phyloP scores from a whole-genome alignment of 35 echinoderm and acorn worm species.

The Apostichopus parvimensis region DNA sequence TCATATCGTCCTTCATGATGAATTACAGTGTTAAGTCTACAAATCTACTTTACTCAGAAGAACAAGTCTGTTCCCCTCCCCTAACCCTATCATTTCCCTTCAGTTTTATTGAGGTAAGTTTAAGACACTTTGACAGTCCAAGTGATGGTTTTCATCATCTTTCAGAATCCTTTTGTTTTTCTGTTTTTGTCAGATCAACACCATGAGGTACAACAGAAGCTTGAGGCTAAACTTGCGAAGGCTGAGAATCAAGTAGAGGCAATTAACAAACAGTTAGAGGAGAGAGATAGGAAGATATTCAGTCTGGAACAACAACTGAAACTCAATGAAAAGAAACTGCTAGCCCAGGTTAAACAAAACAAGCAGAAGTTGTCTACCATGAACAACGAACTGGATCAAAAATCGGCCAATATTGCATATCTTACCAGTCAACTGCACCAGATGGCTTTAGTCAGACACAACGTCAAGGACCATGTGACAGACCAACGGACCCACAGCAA shows the following conservation, averaged over 20 bases:
- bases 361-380: constrained; percentile 50
- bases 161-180: not conserved
- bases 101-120: no score
- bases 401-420: constrained; percentile 75
- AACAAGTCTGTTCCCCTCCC: no score
- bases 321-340: constrained; percentile 64
- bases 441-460: constrained; percentile 59
- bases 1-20: no score
- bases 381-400: constrained; percentile 75
- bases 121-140: no score
- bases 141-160: no score
- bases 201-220: constrained; percentile 52
- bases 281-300: constrained; percentile 63
- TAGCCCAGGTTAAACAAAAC: constrained; percentile 69
- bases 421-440: constrained; percentile 83
- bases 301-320: constrained; percentile 68
- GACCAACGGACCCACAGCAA: not conserved
- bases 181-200: constrained; percentile 51
- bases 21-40: no score
- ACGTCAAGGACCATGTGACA: not conserved
- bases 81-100: no score
- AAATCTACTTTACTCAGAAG: no score
- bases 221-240: constrained; percentile 63
- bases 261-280: constrained; percentile 47
- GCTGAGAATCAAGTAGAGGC: constrained; percentile 30